Evolutionary conservation across 1,140 invertebrate genomes (phyloP).

Genomic region (Solenopsis fugax): DNA sequence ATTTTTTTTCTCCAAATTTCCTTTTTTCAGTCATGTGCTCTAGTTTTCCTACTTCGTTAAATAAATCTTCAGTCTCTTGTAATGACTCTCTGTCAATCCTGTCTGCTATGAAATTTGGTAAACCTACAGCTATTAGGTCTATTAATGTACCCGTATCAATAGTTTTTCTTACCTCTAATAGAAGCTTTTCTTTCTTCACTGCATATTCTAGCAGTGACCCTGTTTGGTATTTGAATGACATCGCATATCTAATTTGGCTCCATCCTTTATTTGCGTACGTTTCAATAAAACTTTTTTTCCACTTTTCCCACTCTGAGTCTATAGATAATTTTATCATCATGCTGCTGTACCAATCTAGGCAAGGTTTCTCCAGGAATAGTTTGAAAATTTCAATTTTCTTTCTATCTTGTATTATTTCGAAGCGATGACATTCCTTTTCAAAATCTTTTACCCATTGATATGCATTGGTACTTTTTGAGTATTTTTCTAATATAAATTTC

Average conservation of each 20-base stretch:
- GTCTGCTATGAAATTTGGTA: conserved; percentile 30
- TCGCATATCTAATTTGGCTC: neutral
- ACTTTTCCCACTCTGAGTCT: conserved; percentile 5
- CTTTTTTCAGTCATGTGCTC: conserved; percentile 36
- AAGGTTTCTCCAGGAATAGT: neutral
- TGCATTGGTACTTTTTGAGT: conserved; percentile 15
- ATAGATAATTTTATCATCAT: conserved; percentile 19
- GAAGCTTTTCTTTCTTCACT: neutral
- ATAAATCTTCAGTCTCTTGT: conserved; percentile 6
- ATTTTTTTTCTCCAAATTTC: neutral
- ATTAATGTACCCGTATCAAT: neutral
- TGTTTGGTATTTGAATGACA: neutral
- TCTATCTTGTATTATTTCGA: neutral
- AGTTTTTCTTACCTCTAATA: neutral
- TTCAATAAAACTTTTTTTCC: neutral
- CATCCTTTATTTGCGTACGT: conserved; percentile 11
- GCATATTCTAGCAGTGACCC: neutral
- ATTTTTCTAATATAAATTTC: conserved; percentile 39
- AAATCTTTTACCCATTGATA: conserved; percentile 22
- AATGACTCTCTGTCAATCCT: conserved; percentile 54
- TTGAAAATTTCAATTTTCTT: conserved; percentile 41
- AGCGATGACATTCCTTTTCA: conserved; percentile 31
- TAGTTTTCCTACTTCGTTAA: neutral
- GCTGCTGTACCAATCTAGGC: conserved; percentile 32
- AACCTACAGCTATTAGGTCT: neutral